These are phyloP conservation scores for Pelusios castaneus DNA, from an alignment of 2,113 vertebrate species.

Conservation along the genomic window DNA sequence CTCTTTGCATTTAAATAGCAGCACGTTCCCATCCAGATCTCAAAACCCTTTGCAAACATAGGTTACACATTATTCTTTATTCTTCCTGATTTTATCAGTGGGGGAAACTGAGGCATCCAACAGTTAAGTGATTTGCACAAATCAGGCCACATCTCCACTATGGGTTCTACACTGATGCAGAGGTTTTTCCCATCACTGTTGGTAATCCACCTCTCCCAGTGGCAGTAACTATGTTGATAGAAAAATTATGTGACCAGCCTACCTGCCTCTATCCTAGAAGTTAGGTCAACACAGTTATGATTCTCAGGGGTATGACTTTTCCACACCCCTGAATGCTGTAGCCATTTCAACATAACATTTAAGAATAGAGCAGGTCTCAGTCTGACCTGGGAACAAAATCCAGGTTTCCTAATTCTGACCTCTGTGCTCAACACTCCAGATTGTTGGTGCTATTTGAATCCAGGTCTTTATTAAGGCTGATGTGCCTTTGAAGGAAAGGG, in stretches of 20 bases:
- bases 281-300: background rate
- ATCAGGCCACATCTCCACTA: background rate
- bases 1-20: background rate
- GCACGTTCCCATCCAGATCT: conserved; percentile 4
- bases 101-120: conserved; percentile 29
- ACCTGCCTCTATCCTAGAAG: background rate
- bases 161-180: background rate
- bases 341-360: background rate
- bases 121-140: background rate
- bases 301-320: background rate
- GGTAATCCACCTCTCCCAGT: background rate
- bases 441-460: background rate
- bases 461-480: conserved; percentile 4
- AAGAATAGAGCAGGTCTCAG: background rate
- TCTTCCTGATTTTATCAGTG: background rate
- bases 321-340: background rate
- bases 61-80: background rate
- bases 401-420: background rate
- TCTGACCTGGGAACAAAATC: background rate
- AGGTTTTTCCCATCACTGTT: background rate
- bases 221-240: background rate
- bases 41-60: conserved; percentile 14
- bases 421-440: background rate
- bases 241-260: background rate
- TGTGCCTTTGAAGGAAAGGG: conserved; percentile 26